phyloP scores from a whole-genome alignment of 1,140 invertebrate genomes.

The Brachionus rubens region DNA sequence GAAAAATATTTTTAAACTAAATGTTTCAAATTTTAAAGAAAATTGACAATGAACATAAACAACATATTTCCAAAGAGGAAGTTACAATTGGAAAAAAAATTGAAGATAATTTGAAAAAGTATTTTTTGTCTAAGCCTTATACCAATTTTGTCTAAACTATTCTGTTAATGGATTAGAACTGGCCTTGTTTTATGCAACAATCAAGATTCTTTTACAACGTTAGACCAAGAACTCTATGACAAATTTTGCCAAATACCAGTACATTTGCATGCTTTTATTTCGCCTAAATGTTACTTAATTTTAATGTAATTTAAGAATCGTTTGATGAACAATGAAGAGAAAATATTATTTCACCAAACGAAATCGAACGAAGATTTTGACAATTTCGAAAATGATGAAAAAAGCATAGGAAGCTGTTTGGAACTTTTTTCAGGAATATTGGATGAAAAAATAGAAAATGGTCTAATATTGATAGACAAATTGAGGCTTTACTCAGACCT shows the following conservation, averaged over 20 bases:
- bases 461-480: neutral
- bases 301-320: neutral
- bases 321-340: neutral
- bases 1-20: neutral
- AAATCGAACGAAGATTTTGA: neutral
- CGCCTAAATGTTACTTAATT: too few relatives aligned
- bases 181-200: too few relatives aligned
- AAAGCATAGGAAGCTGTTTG: neutral
- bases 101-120: neutral
- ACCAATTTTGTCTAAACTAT: neutral
- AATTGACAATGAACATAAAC: neutral
- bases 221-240: neutral
- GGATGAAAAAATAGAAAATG: neutral
- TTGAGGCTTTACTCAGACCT: neutral
- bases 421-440: neutral
- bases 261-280: too few relatives aligned
- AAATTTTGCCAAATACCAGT: too few relatives aligned
- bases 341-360: neutral
- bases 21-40: neutral
- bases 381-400: neutral
- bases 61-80: neutral
- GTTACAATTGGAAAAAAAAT: neutral
- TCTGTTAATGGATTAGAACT: neutral
- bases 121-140: neutral
- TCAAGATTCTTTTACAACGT: too few relatives aligned